Base-by-base conservation (phyloP, 1,140 invertebrate species). In the Pseudobourletiella spinata region DNA sequence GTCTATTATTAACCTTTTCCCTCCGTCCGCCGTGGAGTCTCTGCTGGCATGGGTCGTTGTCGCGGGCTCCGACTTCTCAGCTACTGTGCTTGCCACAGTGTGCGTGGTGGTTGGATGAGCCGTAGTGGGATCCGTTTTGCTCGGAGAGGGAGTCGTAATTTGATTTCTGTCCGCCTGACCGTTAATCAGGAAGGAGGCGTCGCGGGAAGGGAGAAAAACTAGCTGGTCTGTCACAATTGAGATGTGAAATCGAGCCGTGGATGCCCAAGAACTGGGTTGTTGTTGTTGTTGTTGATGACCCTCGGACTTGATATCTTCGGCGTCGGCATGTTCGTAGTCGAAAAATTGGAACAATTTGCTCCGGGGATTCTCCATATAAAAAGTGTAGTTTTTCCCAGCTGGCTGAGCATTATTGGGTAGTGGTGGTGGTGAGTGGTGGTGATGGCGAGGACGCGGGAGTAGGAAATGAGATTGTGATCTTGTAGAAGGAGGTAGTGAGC, bases 321-420 rank as follows among this genome's bases (percentile, higher is more conserved):
- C 32, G 8, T 39, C 32, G 8, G n/a, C 32, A 39, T 39, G 32
- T 39, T 39, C n/a, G n/a, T 26, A 55, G 14, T 55, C n/a, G 29
- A 55, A 20, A 35, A 67, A 67, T n/a, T 54, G 22, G 25, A 44
- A 50, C 6, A 66, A 42, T 24, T 59, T 61, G 8, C 43, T 35
- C 1, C 66, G 42, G 11, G 66, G 66, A 39, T 68, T 68, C 24
- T 54, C 50, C 59, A 68, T 65, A 44, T 54, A 65, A 29, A 67
- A 64, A 2, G 61, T 46, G 39, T 54, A 54, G 16, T 51, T 51
- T 58, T 43, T 39, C n/a, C 18, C 6, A 35, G 43, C 46, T 18
- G 51, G 24, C 25, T 28, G 18, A 2, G 29, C 11, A 15, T 11
- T 44, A n/a, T 39, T 39, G 35, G 11, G 11, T 46, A 20, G n/a